Conservation (phyloP, 2,113 vertebrate species). For the Gobio gobio region DNA sequence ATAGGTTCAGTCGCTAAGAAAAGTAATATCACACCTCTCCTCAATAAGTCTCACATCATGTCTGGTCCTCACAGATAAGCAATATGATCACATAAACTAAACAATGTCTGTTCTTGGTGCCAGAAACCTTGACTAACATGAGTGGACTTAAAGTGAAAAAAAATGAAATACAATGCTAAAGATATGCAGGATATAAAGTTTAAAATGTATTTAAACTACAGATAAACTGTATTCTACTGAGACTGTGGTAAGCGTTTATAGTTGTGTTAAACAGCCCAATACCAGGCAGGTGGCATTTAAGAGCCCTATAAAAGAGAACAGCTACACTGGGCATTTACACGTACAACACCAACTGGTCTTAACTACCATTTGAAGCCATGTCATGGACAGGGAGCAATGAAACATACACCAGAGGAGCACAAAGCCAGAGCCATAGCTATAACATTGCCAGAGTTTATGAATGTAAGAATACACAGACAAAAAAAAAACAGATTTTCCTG, state of each 20-base stretch:
- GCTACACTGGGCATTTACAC: neutral
- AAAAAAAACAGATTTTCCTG: neutral
- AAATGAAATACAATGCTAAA: neutral
- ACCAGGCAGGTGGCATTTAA: constrained; percentile 39
- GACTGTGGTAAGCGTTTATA: neutral
- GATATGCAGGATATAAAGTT: neutral
- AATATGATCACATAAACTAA: neutral
- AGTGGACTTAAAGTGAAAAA: neutral
- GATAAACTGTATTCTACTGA: neutral
- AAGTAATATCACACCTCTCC: neutral
- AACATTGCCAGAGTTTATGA: neutral
- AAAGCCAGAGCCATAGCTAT: neutral
- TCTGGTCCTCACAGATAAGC: neutral
- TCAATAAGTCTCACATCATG: neutral
- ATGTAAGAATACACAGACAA: neutral
- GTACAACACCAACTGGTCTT: neutral
- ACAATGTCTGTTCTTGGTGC: neutral
- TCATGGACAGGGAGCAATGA: neutral
- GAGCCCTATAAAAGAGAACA: constrained; percentile 37
- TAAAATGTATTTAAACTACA: neutral
- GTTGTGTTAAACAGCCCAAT: constrained; percentile 12
- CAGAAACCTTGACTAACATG: neutral
- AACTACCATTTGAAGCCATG: neutral
- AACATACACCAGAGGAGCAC: constrained; percentile 9
- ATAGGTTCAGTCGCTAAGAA: neutral